Evolutionary conservation across 2,888 invertebrate genomes (phyloP).

Genomic region (Malthinus seriepunctatus): DNA sequence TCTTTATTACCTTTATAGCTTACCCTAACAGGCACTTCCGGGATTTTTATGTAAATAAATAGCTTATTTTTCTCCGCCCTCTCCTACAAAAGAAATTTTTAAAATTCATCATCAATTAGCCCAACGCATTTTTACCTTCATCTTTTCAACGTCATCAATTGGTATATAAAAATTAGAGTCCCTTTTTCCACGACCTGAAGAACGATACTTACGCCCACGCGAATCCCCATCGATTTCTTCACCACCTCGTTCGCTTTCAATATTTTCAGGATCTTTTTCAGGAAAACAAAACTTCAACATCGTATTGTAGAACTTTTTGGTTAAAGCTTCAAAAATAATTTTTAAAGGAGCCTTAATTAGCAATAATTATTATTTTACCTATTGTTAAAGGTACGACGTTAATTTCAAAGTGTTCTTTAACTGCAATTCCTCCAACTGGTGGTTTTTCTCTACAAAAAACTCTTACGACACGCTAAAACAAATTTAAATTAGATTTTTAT

Average conservation of each 20-base stretch:
- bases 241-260: conserved; percentile 65
- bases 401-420: conserved; percentile 99
- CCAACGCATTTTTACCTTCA: conserved; percentile 67
- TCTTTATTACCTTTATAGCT: conserved; percentile 98
- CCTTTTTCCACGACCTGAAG: conserved; percentile 63
- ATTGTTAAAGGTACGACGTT: conserved; percentile 94
- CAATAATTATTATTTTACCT: conserved; percentile 57
- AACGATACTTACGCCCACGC: conserved; percentile 54
- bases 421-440: conserved; percentile 98
- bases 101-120: neutral
- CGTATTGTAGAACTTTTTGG: conserved; percentile 95
- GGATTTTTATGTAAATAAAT: conserved; percentile 98
- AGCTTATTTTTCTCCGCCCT: conserved; percentile 98
- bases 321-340: conserved; percentile 63
- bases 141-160: conserved; percentile 95
- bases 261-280: conserved; percentile 85
- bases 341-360: too few relatives aligned
- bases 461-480: conserved; percentile 74
- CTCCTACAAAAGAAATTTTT: conserved; percentile 64
- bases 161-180: conserved; percentile 91
- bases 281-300: conserved; percentile 98
- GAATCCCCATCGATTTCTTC: conserved; percentile 63
- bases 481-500: neutral
- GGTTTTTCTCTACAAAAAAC: conserved; percentile 95
- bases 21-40: conserved; percentile 83